phyloP scores from a whole-genome alignment of 2,113 vertebrate species.

The Limnothrissa miodon region DNA sequence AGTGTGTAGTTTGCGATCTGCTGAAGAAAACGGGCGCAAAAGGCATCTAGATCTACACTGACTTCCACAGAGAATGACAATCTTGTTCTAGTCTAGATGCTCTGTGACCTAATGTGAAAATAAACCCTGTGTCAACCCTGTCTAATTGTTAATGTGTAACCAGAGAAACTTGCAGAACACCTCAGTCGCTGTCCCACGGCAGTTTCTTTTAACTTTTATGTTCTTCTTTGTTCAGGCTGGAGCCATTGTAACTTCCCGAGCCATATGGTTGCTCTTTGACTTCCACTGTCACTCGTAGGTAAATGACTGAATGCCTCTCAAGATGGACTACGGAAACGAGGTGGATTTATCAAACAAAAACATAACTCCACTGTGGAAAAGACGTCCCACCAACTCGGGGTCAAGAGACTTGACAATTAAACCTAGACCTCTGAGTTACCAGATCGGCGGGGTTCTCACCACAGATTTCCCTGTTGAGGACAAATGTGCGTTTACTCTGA shows the following conservation, averaged over 20 bases:
- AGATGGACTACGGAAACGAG: conserved; percentile 81
- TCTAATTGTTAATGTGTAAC: conserved; percentile 60
- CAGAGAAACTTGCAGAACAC: conserved; percentile 39
- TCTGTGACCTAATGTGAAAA: neutral
- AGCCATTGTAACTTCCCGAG: conserved; percentile 25
- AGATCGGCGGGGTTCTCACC: conserved; percentile 74
- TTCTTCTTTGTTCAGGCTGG: conserved; percentile 32
- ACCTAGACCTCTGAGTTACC: conserved; percentile 79
- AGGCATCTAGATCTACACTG: neutral
- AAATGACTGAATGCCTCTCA: conserved; percentile 17
- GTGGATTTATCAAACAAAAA: conserved; percentile 74
- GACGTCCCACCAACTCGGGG: conserved; percentile 59
- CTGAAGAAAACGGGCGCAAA: neutral
- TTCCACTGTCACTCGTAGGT: conserved; percentile 18
- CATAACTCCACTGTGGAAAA: conserved; percentile 78
- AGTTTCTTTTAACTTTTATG: conserved; percentile 34
- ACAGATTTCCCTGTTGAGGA: conserved; percentile 82
- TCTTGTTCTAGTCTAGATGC: neutral
- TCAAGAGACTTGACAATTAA: conserved; percentile 59
- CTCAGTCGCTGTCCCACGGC: conserved; percentile 7
- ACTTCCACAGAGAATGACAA: neutral
- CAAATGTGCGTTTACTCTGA: conserved; percentile 57
- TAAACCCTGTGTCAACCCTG: neutral
- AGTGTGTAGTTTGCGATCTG: neutral
- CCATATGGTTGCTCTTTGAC: conserved; percentile 37